These are phyloP conservation scores for Pristionchus fissidentatus DNA, from an alignment of 2,888 invertebrate species.

Conservation along the genomic window DNA sequence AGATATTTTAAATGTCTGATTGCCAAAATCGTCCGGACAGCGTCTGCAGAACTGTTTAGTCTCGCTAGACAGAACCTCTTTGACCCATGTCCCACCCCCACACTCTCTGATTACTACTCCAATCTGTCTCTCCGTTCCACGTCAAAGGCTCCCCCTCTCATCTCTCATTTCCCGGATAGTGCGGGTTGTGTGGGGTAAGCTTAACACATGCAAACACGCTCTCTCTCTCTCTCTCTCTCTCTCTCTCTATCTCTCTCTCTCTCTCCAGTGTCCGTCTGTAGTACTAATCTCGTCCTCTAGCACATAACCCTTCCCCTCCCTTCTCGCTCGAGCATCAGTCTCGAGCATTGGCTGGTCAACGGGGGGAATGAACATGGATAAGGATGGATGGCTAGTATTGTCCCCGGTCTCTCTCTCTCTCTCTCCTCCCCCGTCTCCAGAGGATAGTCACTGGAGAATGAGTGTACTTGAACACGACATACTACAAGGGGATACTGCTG, in stretches of 20 bases:
- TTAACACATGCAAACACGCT: slow-evolving; percentile 46
- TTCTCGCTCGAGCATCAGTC: neutral
- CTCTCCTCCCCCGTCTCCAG: slow-evolving; percentile 18
- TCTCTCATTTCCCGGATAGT: slow-evolving; percentile 42
- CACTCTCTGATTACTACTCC: neutral
- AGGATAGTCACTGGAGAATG: slow-evolving; percentile 34
- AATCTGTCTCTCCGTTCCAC: slow-evolving; percentile 10
- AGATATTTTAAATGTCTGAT: too few species aligned
- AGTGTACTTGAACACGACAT: slow-evolving; percentile 40
- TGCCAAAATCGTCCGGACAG: too few species aligned
- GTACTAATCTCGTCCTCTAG: slow-evolving; percentile 40
- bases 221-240: slow-evolving; percentile 27
- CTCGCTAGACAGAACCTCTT: too few species aligned
- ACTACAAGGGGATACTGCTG: slow-evolving; percentile 31
- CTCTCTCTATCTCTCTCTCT: neutral
- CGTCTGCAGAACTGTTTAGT: too few species aligned
- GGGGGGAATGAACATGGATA: slow-evolving; percentile 22
- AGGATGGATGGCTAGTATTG: slow-evolving; percentile 40
- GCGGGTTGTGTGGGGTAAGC: neutral
- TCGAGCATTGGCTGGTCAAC: slow-evolving; percentile 5
- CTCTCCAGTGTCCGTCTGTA: neutral
- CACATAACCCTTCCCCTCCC: neutral
- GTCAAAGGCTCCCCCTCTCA: neutral
- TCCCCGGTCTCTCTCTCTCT: slow-evolving; percentile 26
- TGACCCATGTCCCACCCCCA: neutral